Conservation (phyloP, 1,140 invertebrate species). For the Drosophila melanica region DNA sequence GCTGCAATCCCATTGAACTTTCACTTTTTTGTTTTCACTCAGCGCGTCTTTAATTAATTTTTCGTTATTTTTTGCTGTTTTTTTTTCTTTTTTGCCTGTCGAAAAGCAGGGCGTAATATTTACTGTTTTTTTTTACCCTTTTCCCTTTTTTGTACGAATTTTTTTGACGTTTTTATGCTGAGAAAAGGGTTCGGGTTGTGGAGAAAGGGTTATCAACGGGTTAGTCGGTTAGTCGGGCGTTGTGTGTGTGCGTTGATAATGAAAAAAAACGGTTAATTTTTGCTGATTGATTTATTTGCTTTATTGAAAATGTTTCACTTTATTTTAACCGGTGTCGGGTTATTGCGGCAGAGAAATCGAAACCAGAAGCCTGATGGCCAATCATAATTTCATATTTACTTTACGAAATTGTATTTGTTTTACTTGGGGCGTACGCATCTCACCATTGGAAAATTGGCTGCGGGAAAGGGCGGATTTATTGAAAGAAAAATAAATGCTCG, state of each 20-base stretch:
- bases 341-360: slow-evolving; percentile 7
- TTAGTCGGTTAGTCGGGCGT: slow-evolving; percentile 1
- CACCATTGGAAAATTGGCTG: neutral
- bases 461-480: neutral
- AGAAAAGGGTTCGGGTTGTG: slow-evolving; percentile 47
- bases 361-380: slow-evolving; percentile 37
- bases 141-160: slow-evolving; percentile 42
- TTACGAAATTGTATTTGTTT: slow-evolving; percentile 74
- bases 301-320: slow-evolving; percentile 44
- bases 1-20: slow-evolving; percentile 61
- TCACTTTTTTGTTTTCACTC: slow-evolving; percentile 47
- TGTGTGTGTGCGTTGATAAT: slow-evolving; percentile 13
- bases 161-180: slow-evolving; percentile 66
- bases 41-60: slow-evolving; percentile 72
- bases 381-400: slow-evolving; percentile 79
- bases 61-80: slow-evolving; percentile 49
- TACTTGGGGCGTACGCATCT: slow-evolving; percentile 41
- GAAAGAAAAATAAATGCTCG: neutral
- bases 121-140: slow-evolving; percentile 45
- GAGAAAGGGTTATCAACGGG: slow-evolving; percentile 28
- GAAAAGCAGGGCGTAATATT: slow-evolving; percentile 34
- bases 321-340: slow-evolving; percentile 15
- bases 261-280: slow-evolving; percentile 40
- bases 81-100: neutral
- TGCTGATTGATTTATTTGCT: slow-evolving; percentile 59